These are phyloP conservation scores for Crepidodera aurea DNA, from an alignment of 2,888 invertebrate genomes.

Conservation along the genomic window DNA sequence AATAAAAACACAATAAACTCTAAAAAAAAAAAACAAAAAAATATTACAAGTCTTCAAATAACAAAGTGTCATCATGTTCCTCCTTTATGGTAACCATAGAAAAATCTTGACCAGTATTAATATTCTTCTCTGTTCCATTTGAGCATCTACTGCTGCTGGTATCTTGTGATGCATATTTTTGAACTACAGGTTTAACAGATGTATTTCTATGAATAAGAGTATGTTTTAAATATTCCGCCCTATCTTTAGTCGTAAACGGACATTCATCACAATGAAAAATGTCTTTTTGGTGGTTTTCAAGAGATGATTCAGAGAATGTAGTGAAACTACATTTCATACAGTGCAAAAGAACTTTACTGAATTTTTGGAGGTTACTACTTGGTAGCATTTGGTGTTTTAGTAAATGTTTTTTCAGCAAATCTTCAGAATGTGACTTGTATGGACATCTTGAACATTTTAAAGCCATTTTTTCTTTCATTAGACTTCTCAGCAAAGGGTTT, in stretches of 20 bases:
- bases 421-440: conserved; percentile 26
- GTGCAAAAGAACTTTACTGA: background rate
- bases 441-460: conserved; percentile 33
- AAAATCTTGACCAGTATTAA: background rate
- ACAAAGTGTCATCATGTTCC: background rate
- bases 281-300: conserved; percentile 21
- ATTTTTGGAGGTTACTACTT: background rate
- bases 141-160: background rate
- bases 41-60: background rate
- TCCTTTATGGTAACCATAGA: conserved; percentile 7
- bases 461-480: conserved; percentile 1
- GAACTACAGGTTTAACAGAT: background rate
- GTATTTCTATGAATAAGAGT: conserved; percentile 28
- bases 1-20: background rate
- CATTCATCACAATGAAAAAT: conserved; percentile 25
- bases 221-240: conserved; percentile 30
- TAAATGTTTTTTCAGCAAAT: conserved; percentile 22
- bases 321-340: conserved; percentile 28
- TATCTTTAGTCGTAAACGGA: conserved; percentile 3
- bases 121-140: background rate
- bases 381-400: conserved; percentile 26
- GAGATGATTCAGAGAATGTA: conserved; percentile 19
- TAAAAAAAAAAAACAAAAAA: background rate
- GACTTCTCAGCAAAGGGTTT: background rate
- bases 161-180: background rate